Evolutionary conservation across 92 coral and sea anemone genomes (phyloP).

Genomic region (Epizoanthus ramosus): DNA sequence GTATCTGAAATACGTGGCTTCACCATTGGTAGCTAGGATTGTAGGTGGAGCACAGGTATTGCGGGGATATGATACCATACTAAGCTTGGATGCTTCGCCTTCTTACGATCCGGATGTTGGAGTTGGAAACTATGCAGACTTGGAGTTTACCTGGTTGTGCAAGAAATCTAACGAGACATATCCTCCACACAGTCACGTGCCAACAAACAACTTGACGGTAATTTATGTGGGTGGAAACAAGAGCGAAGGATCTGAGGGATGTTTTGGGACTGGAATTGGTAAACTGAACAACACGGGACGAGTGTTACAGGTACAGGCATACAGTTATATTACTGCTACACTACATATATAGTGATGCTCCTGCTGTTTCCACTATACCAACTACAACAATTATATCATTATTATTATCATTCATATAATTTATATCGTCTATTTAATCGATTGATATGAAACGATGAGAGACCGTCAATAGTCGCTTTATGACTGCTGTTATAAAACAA

Average conservation of each 20-base stretch:
- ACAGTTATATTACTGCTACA: too few relatives aligned
- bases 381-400: too few relatives aligned
- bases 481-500: too few relatives aligned
- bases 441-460: too few relatives aligned
- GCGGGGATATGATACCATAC: constrained; percentile 33
- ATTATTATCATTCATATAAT: too few relatives aligned
- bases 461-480: too few relatives aligned
- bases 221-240: not conserved
- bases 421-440: too few relatives aligned
- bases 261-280: constrained; percentile 34
- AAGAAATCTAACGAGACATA: constrained; percentile 43
- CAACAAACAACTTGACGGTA: not conserved
- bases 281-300: constrained; percentile 17
- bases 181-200: constrained; percentile 5
- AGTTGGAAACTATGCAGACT: constrained; percentile 26
- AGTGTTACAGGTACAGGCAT: constrained; percentile 3
- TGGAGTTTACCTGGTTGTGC: constrained; percentile 59
- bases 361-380: too few relatives aligned
- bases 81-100: constrained; percentile 51
- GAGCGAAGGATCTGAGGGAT: not conserved
- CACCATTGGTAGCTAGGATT: constrained; percentile 45
- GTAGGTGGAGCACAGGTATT: constrained; percentile 39
- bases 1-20: constrained; percentile 13
- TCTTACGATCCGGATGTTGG: constrained; percentile 62
- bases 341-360: too few relatives aligned